Evolutionary conservation across 1,140 invertebrate species (phyloP).

Genomic region (Nasonia giraulti): DNA sequence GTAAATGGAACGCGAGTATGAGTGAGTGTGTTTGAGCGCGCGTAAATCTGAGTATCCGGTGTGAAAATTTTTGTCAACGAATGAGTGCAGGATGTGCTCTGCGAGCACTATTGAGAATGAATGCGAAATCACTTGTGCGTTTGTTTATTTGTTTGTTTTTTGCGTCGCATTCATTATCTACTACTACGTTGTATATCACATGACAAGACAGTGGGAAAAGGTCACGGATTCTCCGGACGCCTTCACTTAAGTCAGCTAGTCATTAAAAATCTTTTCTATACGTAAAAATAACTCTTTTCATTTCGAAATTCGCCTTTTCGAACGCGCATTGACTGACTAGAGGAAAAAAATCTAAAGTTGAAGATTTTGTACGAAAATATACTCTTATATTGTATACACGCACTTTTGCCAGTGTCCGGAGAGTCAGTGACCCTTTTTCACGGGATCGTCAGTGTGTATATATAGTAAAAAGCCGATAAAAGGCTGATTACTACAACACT

Average conservation of each 20-base stretch:
- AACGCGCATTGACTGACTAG: conserved; percentile 27
- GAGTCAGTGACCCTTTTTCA: conserved; percentile 45
- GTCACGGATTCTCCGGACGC: neutral
- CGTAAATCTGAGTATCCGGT: neutral
- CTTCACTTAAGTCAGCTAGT: conserved; percentile 27
- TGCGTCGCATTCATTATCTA: neutral
- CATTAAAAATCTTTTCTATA: conserved; percentile 15
- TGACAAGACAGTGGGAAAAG: conserved; percentile 35
- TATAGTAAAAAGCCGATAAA: conserved; percentile 14
- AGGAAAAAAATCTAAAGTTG: conserved; percentile 11
- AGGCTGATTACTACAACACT: neutral
- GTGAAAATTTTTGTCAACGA: conserved; percentile 10
- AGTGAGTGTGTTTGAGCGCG: neutral
- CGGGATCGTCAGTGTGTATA: conserved; percentile 1
- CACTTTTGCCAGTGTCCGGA: neutral
- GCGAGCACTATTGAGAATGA: neutral
- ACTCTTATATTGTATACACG: neutral
- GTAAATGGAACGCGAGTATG: neutral
- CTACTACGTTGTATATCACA: neutral
- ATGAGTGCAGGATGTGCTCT: neutral
- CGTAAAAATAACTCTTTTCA: neutral
- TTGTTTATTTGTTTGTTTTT: conserved; percentile 13
- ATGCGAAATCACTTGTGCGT: neutral
- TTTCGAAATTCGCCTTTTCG: neutral
- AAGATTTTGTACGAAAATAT: conserved; percentile 15